Percentiles rank a stretch among this genome's conserved stretches.
Evolutionary conservation across 2,113 vertebrate genomes (phyloP).

Genomic region (Nicator chloris): DNA sequence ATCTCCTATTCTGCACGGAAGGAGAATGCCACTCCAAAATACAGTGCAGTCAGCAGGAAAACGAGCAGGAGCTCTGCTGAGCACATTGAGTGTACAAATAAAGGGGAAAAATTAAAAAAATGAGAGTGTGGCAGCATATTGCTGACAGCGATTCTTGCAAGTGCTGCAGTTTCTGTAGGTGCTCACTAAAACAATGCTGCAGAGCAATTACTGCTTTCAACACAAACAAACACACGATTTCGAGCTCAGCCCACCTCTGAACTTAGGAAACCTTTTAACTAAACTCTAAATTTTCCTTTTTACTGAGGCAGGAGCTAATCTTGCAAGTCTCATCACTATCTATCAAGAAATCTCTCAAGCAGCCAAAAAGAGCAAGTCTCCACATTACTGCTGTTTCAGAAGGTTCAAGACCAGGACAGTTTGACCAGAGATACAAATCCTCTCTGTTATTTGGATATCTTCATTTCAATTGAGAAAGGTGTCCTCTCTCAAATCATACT

Average conservation of each 20-base stretch:
- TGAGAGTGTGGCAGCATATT: neutral
- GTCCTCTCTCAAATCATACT: neutral
- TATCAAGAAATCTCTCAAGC: neutral
- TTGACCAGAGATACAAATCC: neutral
- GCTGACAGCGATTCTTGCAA: constrained; percentile 1
- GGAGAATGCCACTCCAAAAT: neutral
- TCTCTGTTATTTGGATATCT: neutral
- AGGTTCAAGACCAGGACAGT: neutral
- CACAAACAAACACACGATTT: neutral
- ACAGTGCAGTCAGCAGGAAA: constrained; percentile 36
- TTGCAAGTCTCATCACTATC: neutral
- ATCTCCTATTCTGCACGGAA: neutral
- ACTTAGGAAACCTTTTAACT: neutral
- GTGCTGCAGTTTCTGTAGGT: constrained; percentile 4
- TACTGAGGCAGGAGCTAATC: neutral
- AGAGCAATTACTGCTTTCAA: neutral
- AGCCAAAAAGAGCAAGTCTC: neutral
- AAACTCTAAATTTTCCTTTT: neutral
- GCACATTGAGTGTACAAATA: constrained; percentile 3
- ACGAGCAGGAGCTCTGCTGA: neutral
- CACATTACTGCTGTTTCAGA: neutral
- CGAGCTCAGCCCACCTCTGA: neutral
- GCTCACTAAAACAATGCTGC: neutral
- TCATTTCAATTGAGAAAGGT: neutral
- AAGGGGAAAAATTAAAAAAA: neutral